Percentiles rank a stretch among this genome's conserved stretches.
Evolutionary conservation across 2,888 invertebrate species (phyloP).

Genomic region (Philereme transversata): DNA sequence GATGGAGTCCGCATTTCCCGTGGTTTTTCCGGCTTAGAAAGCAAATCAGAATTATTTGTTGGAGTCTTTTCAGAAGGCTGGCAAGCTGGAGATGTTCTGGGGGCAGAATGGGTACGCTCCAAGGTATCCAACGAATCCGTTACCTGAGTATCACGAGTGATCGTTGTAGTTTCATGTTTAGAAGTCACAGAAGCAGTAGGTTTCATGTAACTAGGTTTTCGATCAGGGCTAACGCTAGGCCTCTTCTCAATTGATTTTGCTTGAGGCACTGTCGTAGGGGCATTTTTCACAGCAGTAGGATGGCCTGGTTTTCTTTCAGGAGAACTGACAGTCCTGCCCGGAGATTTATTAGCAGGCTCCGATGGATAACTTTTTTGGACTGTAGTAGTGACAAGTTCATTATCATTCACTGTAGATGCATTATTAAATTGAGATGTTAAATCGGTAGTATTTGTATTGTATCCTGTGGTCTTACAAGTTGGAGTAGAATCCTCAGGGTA

Average conservation of each 20-base stretch:
- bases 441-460: conserved; percentile 23
- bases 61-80: conserved; percentile 27
- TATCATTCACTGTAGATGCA: conserved; percentile 18
- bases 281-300: conserved; percentile 9
- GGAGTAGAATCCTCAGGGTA: conserved; percentile 7
- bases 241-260: conserved; percentile 29
- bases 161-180: conserved; percentile 37
- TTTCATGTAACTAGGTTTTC: conserved; percentile 40
- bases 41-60: conserved; percentile 21
- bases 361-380: conserved; percentile 15
- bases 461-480: conserved; percentile 14
- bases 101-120: conserved; percentile 24
- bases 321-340: conserved; percentile 10
- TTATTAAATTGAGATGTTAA: conserved; percentile 22
- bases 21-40: conserved; percentile 41
- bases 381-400: conserved; percentile 12
- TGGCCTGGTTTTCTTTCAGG: conserved; percentile 22
- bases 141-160: conserved; percentile 37
- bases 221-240: conserved; percentile 42
- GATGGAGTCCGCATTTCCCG: conserved; percentile 49
- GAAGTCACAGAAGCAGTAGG: conserved; percentile 34
- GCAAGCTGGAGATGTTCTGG: conserved; percentile 34
- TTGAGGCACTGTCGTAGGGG: conserved; percentile 10
- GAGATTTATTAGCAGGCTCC: conserved; percentile 5
- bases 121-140: conserved; percentile 21